Evolutionary conservation across 2,888 invertebrate species (phyloP), one percentile per base, ranked within the genome.

Genomic region (Drosophila nr. perissopoda): DNA sequence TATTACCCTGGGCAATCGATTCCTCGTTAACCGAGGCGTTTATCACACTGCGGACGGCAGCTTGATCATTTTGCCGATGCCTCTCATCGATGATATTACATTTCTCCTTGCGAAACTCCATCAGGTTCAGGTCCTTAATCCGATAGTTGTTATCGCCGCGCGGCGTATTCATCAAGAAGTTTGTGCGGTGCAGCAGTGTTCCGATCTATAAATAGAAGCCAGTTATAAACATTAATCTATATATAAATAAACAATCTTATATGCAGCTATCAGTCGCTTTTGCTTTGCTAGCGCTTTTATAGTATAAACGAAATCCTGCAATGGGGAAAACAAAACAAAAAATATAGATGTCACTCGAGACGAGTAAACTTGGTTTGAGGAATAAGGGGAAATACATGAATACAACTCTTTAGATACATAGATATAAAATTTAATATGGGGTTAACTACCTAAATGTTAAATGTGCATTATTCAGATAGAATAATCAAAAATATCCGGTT

Each of bases 81-180:
- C 42, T 73, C 36, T 90, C 80, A 53, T 92, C 92, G 11, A 87
- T 71, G 18, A 80, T 71, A 21, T 86, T 83, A 4, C 83, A 65
- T 68, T 89, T 86, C 27, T 79, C 81, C 48, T 82, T 87, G 5
- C 90, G 89, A 72, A 82, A 92, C 16, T 87, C 82, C 59, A 83
- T 87, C 7, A 92, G 54, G 4, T 61, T 21, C 16, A 70, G 33
- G 61, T 58, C 71, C 59, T 69, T 87, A 16, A 92, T 88, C 49
- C 78, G 86, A 66, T 77, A 92, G 27, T 75, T 53, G 0, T 54
- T 34, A 21, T 73, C 70, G 4, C 87, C 83, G 21, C 86, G 82
- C 11, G 75, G 69, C 4, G 90, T 91, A 49, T 91, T 81, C 27
- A 79, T 62, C 21, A 92, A 67, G 62, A 90, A 92, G 56, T 88